phyloP scores from a whole-genome alignment of 2,888 invertebrate species.

The Tuberolachnus salignus region DNA sequence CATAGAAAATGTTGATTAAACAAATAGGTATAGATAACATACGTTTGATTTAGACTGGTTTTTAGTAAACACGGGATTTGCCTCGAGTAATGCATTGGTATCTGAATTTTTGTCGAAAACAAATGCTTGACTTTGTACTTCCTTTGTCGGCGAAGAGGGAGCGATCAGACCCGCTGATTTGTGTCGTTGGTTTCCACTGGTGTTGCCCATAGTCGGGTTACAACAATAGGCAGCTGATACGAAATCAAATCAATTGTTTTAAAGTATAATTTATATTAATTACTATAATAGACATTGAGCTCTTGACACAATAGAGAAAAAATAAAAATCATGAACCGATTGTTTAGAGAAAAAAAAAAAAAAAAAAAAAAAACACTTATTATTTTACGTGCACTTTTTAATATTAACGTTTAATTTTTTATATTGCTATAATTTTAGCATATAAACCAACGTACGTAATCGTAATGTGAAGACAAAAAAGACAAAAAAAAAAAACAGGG shows the following conservation, averaged over 20 bases:
- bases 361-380: too few species aligned
- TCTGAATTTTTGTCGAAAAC: slow-evolving; percentile 82
- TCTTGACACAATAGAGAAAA: background rate
- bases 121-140: slow-evolving; percentile 83
- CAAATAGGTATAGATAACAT: background rate
- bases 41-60: slow-evolving; percentile 32
- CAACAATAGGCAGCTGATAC: slow-evolving; percentile 21
- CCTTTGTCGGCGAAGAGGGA: slow-evolving; percentile 70
- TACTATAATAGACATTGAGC: slow-evolving; percentile 3
- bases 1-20: too few species aligned
- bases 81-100: slow-evolving; percentile 63
- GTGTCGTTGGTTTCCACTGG: slow-evolving; percentile 67
- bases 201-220: slow-evolving; percentile 43
- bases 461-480: too few species aligned
- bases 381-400: too few species aligned
- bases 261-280: background rate
- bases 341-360: too few species aligned
- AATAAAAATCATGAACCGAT: too few species aligned
- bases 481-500: too few species aligned
- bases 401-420: too few species aligned
- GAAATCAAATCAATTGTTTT: slow-evolving; percentile 15
- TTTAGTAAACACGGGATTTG: slow-evolving; percentile 57
- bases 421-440: too few species aligned
- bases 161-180: slow-evolving; percentile 69
- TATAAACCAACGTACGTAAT: too few species aligned